Base-by-base conservation (phyloP, 2,888 invertebrate genomes). In the Cataglyphis rosenhaueri region DNA sequence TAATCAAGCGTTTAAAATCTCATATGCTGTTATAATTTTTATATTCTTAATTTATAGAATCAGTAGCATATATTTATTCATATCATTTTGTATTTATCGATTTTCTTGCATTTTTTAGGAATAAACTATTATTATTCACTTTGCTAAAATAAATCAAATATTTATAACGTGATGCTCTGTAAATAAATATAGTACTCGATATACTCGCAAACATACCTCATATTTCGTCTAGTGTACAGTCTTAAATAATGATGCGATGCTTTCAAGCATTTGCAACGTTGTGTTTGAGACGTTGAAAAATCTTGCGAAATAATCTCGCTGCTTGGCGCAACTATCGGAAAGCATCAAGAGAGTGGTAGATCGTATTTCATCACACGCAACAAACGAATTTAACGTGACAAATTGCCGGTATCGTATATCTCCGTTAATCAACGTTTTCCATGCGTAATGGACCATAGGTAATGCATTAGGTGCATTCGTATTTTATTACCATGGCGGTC, bases 331-430 rank as follows among this genome's bases (percentile, higher is more conserved):
- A 29, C 66, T 25, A 65, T 66, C 66, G 38, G 52, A 4, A 55
- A 61, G 38, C 55, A 35, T 18, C 48, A 52, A 52, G n/a, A 15
- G 21, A 10, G 18, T 25, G 35, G 41, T 21, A 32, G 57, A 57
- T 78, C 59, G 68, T 70, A 70, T 70, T 78, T 78, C 70, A 78
- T 55, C 25, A 59, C 70, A n/a, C 78, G 70, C 57, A 79, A 70
- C 25, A 32, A 79, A 70, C 44, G 44, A 61, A 70, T 79, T 79
- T 70, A 79, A 48, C 59, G 25, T 79, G 44, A 70, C 59, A 70
- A 78, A 78, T 78, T 44, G 59, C 62, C 12, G 41, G n/a, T 41
- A 66, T 66, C 55, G n/a, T 29, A 66, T 38, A 55, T 65, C 12
- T 38, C 25, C 52, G 29, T 15, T 35, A 35, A 66, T 57, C 66